Evolutionary conservation across 2,113 vertebrate species (phyloP).

Genomic region (Lipotes vexillifer): DNA sequence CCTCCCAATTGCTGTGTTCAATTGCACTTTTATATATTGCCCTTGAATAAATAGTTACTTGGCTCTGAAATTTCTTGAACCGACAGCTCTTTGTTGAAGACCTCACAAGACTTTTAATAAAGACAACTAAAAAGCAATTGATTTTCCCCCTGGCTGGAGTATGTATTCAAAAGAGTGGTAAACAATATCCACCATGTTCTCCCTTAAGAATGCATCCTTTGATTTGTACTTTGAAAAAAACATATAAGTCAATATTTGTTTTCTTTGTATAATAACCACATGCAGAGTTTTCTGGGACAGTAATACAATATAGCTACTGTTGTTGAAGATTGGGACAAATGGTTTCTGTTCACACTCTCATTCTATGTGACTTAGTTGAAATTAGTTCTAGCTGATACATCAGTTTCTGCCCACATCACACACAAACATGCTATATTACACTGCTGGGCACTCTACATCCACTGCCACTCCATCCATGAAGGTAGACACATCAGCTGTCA

Average conservation of each 20-base stretch:
- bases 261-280: constrained; percentile 53
- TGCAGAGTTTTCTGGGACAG: background rate
- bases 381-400: background rate
- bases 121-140: constrained; percentile 61
- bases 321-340: background rate
- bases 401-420: background rate
- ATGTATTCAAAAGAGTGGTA: constrained; percentile 62
- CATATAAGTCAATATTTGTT: constrained; percentile 40
- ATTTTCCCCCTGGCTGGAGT: constrained; percentile 49
- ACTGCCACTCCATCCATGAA: background rate
- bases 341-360: background rate
- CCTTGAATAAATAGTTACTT: constrained; percentile 44
- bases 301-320: background rate
- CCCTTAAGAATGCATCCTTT: constrained; percentile 56
- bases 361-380: constrained; percentile 2
- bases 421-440: background rate
- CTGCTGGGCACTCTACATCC: background rate
- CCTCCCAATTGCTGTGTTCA: background rate
- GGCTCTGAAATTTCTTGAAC: constrained; percentile 55
- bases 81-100: constrained; percentile 59
- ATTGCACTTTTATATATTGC: constrained; percentile 25
- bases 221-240: constrained; percentile 49
- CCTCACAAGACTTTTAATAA: constrained; percentile 61
- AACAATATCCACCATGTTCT: constrained; percentile 50
- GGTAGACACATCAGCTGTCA: background rate